Evolutionary conservation across 2,888 invertebrate genomes (phyloP).

Genomic region (Cylindroiulus punctatus): DNA sequence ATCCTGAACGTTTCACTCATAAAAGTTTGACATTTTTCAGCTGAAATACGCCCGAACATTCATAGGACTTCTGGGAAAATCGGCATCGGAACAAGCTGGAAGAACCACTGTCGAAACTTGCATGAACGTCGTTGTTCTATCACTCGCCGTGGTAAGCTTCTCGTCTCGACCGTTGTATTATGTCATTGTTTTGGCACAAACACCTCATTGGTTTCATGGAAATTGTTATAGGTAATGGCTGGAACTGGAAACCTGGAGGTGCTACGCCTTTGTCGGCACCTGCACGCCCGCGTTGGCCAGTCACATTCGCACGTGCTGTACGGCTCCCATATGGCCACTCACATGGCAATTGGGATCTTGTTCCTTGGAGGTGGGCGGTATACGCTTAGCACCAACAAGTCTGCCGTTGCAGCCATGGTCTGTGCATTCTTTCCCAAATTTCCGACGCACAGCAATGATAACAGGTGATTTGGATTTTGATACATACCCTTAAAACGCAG

Average conservation of each 20-base stretch:
- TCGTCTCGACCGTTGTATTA: neutral
- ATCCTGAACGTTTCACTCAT: no score
- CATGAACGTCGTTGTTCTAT: conserved; percentile 81
- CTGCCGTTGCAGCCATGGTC: conserved; percentile 86
- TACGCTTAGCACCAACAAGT: conserved; percentile 73
- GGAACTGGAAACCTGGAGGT: conserved; percentile 89
- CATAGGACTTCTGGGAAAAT: conserved; percentile 75
- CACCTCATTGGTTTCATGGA: neutral
- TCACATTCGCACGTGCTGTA: conserved; percentile 77
- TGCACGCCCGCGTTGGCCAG: conserved; percentile 82
- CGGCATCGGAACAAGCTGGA: conserved; percentile 87
- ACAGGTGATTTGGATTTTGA: conserved; percentile 77
- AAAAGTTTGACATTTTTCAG: conserved; percentile 60
- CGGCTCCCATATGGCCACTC: conserved; percentile 93
- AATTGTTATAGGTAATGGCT: conserved; percentile 78
- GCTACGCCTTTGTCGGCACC: conserved; percentile 83
- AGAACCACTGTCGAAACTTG: conserved; percentile 90
- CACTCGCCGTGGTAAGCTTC: conserved; percentile 79
- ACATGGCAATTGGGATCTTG: conserved; percentile 91
- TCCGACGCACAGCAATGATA: conserved; percentile 95
- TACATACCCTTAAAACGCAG: no score
- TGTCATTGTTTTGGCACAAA: neutral
- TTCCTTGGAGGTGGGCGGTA: conserved; percentile 94
- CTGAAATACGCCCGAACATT: conserved; percentile 78
- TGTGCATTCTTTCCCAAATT: conserved; percentile 97